These are phyloP conservation scores for Drosophila ogumai DNA, from an alignment of 1,140 invertebrate species.

Conservation along the genomic window DNA sequence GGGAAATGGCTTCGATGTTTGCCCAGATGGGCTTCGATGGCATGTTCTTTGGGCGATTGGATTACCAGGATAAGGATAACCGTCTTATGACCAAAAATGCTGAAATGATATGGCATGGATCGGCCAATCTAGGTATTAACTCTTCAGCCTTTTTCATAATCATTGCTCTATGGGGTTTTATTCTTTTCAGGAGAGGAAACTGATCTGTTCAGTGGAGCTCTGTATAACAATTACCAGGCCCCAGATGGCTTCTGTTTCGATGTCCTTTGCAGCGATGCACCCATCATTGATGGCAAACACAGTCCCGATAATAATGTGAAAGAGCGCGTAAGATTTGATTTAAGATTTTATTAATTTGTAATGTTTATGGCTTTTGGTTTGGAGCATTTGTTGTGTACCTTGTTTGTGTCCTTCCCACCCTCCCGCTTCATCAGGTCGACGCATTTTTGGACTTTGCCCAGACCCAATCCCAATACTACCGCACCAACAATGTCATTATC, in stretches of 20 bases:
- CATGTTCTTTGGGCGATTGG: conserved; percentile 94
- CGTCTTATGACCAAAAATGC: conserved; percentile 87
- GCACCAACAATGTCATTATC: conserved; percentile 92
- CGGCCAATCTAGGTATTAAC: conserved; percentile 61
- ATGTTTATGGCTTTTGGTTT: conserved; percentile 17
- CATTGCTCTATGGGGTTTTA: neutral
- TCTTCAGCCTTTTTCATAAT: neutral
- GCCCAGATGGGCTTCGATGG: conserved; percentile 95
- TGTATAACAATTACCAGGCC: conserved; percentile 92
- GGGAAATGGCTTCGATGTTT: conserved; percentile 93
- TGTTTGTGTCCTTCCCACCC: conserved; percentile 9
- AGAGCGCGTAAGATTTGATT: conserved; percentile 86
- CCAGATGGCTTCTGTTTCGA: conserved; percentile 97
- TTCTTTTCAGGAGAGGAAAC: conserved; percentile 64
- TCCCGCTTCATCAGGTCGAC: conserved; percentile 85
- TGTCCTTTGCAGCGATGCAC: conserved; percentile 92
- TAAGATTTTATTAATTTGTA: neutral
- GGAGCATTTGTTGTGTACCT: conserved; percentile 48
- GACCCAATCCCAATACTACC: conserved; percentile 87
- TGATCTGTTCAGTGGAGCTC: conserved; percentile 89
- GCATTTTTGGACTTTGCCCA: conserved; percentile 87
- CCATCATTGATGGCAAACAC: conserved; percentile 90
- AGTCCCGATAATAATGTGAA: conserved; percentile 91
- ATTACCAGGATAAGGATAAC: conserved; percentile 93
- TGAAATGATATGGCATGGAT: conserved; percentile 86